Evolutionary conservation across 2,888 invertebrate species (phyloP), one percentile per base, ranked within the genome.

Genomic region (Tipula confusa): DNA sequence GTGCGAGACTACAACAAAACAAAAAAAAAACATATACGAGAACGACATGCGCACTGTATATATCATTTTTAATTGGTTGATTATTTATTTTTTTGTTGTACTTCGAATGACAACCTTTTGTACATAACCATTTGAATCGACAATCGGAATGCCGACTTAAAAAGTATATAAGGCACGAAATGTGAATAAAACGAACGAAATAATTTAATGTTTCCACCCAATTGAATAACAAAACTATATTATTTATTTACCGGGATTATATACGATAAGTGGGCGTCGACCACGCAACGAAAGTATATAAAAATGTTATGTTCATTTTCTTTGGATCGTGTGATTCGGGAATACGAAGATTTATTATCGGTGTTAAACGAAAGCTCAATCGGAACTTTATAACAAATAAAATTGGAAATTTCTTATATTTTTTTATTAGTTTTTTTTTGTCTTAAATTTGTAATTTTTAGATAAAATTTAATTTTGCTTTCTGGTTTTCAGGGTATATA

Each of bases 381-480:
- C 43, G 43, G 15, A 43, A 43, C 5, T 64, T 64, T 64, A 64
- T 15, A 43, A 36, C 15, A 4, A 5, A 43, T 15, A 43, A 43
- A 43, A 64, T 9, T 64, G 24, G 7, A 24, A 64, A 64, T 64
- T 64, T 64, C 64, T 64, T 64, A 64, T 64, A n/a, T n/a, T n/a
- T 64, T 43, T 43, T 64, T 64, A 64, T 64, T 64, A 64, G 64
- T 64, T 64, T 64, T 64, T 64, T 64, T 64, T 64, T 64, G 64
- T 64, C 64, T 64, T 64, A 64, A 64, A 64, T 64, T 64, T 64
- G 64, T 64, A 64, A 64, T 64, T 64, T 64, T 24, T 64, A 64
- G 64, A 64, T 64, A 64, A 64, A 64, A 64, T 43, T 43, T 36
- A 36, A 43, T 43, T 43, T 43, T 43, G 2, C 15, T 43, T 43